Evolutionary conservation across 2,113 vertebrate species (phyloP).

Genomic region (Oryzias celebensis): DNA sequence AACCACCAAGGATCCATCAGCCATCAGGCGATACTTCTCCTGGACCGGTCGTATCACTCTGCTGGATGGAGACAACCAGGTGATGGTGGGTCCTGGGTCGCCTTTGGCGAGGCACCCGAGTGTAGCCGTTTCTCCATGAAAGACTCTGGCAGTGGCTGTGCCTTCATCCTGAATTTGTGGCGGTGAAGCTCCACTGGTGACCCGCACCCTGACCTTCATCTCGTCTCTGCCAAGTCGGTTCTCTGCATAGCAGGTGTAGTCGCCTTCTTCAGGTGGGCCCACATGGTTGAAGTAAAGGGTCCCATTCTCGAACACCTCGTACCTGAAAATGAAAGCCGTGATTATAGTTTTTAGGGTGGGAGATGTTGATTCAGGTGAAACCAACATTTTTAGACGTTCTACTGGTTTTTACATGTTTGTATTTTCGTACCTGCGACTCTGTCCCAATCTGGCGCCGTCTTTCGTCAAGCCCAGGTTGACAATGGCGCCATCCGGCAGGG

Average conservation of each 20-base stretch:
- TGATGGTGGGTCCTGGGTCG: slow-evolving; percentile 79
- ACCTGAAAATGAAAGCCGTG: slow-evolving; percentile 62
- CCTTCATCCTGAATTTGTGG: slow-evolving; percentile 78
- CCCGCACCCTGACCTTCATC: slow-evolving; percentile 82
- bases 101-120: slow-evolving; percentile 82
- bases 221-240: slow-evolving; percentile 91
- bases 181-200: slow-evolving; percentile 78
- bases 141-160: slow-evolving; percentile 58
- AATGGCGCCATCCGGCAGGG: slow-evolving; percentile 89
- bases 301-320: slow-evolving; percentile 89
- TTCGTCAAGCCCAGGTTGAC: slow-evolving; percentile 80
- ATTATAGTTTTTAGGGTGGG: too few species aligned
- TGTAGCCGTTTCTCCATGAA: slow-evolving; percentile 79
- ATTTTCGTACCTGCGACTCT: slow-evolving; percentile 77
- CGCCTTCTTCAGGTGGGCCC: slow-evolving; percentile 83
- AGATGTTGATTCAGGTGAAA: too few species aligned
- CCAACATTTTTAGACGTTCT: too few species aligned
- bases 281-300: slow-evolving; percentile 88
- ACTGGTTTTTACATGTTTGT: too few species aligned
- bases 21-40: slow-evolving; percentile 82
- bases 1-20: slow-evolving; percentile 84
- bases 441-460: slow-evolving; percentile 63
- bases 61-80: slow-evolving; percentile 86
- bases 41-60: slow-evolving; percentile 71
- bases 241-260: slow-evolving; percentile 91